Evolutionary conservation across 2,888 invertebrate species (phyloP), one percentile per base, ranked within the genome.

Genomic region (Euzetes globulus): DNA sequence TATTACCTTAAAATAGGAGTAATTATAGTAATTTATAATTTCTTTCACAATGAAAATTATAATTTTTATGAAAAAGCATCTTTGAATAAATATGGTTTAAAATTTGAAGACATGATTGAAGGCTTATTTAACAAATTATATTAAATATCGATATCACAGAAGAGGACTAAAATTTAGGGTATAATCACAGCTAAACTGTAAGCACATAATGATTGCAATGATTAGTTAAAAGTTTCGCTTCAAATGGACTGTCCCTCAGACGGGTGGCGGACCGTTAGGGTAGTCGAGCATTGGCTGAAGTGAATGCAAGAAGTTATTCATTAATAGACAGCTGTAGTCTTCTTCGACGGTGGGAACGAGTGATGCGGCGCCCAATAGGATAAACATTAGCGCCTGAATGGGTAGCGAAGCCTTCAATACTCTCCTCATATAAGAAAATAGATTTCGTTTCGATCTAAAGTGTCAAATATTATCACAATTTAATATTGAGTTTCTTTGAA

Each of bases 191-290:
- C 33, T 63, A 27, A 25, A 63, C 37, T 63, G n/a, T 33, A 63
- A 63, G 63, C 29, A 7, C n/a, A 33, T 4, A 33, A 33, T 25
- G 55, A 9, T 25, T 22, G 25, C 25, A 25, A 13, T 25, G 22
- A 19, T 25, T 58, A 19, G 5, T 19, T 58, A 22, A 58, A 3
- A 11, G 13, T 19, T 22, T 6, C 15, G 3, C 58, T 58, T 22
- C 5, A 19, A 50, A 11, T 58, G 22, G 19, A 4, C n/a, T 19
- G 19, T 15, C 65, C n/a, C 89, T 37, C 19, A 94, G 76, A 92
- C 88, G 72, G 97, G 96, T 75, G 96, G 97, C 71, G 94, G 94
- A 78, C 96, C 95, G 82, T 95, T 90, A 27, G 91, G 91, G 85
- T 94, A 96, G 76, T 90, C 87, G 79, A 96, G 86, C 84, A 94